These are phyloP conservation scores for Berghia stephanieae DNA, from an alignment of 1,140 invertebrate species.

Conservation along the genomic window DNA sequence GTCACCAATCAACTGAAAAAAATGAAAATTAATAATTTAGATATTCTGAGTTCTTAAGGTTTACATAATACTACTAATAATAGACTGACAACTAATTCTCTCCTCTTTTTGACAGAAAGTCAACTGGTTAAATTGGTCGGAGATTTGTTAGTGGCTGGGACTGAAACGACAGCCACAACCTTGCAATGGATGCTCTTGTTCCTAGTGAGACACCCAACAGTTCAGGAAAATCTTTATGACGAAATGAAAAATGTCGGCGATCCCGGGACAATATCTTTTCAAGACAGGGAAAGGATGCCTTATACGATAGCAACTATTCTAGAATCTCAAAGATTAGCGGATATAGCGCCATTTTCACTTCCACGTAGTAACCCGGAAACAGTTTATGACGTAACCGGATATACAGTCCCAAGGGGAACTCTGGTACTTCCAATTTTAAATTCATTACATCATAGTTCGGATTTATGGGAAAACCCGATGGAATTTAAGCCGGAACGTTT, in stretches of 20 bases:
- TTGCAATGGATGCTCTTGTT: conserved; percentile 85
- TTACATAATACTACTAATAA: too few species aligned
- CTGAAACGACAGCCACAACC: conserved; percentile 87
- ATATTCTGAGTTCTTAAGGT: too few species aligned
- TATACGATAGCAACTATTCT: conserved; percentile 38
- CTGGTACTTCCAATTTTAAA: conserved; percentile 57
- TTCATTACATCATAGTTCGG: conserved; percentile 52
- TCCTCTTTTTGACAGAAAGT: conserved; percentile 39
- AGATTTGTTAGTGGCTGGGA: conserved; percentile 89
- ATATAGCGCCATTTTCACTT: conserved; percentile 60
- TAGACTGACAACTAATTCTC: not conserved
- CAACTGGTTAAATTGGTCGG: conserved; percentile 48
- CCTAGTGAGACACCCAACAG: conserved; percentile 78
- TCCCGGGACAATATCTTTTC: conserved; percentile 5
- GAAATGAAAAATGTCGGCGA: conserved; percentile 75
- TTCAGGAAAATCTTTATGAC: conserved; percentile 82
- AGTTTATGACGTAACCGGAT: conserved; percentile 49
- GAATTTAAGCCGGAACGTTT: conserved; percentile 76
- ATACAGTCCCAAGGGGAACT: conserved; percentile 54
- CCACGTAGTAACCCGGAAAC: conserved; percentile 52
- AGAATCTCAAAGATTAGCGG: conserved; percentile 40
- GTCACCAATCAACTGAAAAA: too few species aligned
- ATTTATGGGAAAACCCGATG: conserved; percentile 75
- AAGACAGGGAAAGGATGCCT: conserved; percentile 34
- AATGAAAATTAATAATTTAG: too few species aligned